Evolutionary conservation across 2,888 invertebrate species (phyloP).

Genomic region (Idaea dimidiata): DNA sequence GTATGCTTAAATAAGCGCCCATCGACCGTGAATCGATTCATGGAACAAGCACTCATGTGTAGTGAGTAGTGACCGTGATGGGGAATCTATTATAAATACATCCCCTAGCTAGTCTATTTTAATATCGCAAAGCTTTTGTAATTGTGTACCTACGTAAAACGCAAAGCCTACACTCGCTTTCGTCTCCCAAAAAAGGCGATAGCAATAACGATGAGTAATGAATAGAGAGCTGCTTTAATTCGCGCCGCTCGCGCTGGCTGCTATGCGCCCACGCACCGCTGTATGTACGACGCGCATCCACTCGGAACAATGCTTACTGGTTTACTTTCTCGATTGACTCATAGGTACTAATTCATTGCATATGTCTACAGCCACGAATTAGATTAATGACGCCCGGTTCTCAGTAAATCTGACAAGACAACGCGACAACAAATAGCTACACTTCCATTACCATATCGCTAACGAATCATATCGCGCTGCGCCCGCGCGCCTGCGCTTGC

Average conservation of each 20-base stretch:
- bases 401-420: constrained; percentile 53
- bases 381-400: constrained; percentile 65
- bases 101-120: constrained; percentile 48
- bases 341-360: constrained; percentile 67
- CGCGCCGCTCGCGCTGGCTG: constrained; percentile 71
- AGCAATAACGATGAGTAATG: constrained; percentile 80
- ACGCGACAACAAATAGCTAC: constrained; percentile 37
- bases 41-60: constrained; percentile 56
- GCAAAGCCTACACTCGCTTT: constrained; percentile 72
- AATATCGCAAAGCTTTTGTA: constrained; percentile 44
- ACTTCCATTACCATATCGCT: constrained; percentile 46
- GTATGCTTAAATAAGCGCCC: constrained; percentile 60
- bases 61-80: constrained; percentile 44
- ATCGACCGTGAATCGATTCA: constrained; percentile 57
- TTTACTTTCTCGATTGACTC: constrained; percentile 81
- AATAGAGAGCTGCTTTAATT: constrained; percentile 80
- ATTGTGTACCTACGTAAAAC: constrained; percentile 41
- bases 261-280: constrained; percentile 44
- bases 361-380: constrained; percentile 68
- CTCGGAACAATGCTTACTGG: constrained; percentile 79
- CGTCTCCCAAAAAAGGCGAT: constrained; percentile 72
- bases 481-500: not conserved
- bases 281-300: constrained; percentile 72
- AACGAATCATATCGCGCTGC: not conserved
- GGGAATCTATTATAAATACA: constrained; percentile 49